Evolutionary conservation across 2,113 vertebrate genomes (phyloP).

Genomic region (Kryptolebias marmoratus): DNA sequence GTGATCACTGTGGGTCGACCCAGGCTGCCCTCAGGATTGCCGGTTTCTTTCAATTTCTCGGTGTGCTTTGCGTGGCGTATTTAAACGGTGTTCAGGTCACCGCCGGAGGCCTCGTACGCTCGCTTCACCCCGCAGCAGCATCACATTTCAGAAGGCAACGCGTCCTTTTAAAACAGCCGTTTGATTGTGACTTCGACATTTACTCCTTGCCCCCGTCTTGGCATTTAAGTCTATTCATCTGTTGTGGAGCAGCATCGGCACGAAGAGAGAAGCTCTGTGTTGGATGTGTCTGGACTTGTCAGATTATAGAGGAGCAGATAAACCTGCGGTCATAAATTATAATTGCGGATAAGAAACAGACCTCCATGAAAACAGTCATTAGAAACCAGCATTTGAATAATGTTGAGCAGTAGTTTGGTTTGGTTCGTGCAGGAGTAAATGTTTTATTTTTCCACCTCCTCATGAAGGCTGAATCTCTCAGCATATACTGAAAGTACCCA

Average conservation of each 20-base stretch:
- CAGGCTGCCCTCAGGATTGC: slow-evolving; percentile 3
- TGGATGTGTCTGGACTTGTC: slow-evolving; percentile 48
- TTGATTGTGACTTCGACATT: slow-evolving; percentile 27
- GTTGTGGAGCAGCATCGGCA: slow-evolving; percentile 8
- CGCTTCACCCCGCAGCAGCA: slow-evolving; percentile 1
- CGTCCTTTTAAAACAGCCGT: slow-evolving; percentile 19
- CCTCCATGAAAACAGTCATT: slow-evolving; percentile 5
- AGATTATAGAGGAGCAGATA: slow-evolving; percentile 22
- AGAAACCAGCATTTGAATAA: slow-evolving; percentile 12
- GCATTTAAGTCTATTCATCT: slow-evolving; percentile 12
- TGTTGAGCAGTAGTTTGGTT: background rate
- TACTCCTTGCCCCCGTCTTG: slow-evolving; percentile 25
- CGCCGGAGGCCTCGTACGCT: slow-evolving; percentile 9
- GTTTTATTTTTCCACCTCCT: background rate
- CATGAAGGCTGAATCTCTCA: background rate
- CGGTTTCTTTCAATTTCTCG: slow-evolving; percentile 4
- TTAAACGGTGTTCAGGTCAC: background rate
- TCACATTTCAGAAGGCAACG: slow-evolving; percentile 49
- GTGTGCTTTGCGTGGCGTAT: slow-evolving; percentile 4
- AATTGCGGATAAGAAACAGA: slow-evolving; percentile 10
- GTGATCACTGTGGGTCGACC: slow-evolving; percentile 1
- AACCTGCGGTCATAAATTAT: slow-evolving; percentile 34
- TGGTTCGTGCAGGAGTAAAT: background rate
- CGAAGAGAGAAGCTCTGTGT: slow-evolving; percentile 4
- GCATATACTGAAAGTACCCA: background rate